Percentiles rank a stretch among this genome's conserved stretches.
Conservation (phyloP, 2,797 vertebrate species). For the Caiman crocodilus region DNA sequence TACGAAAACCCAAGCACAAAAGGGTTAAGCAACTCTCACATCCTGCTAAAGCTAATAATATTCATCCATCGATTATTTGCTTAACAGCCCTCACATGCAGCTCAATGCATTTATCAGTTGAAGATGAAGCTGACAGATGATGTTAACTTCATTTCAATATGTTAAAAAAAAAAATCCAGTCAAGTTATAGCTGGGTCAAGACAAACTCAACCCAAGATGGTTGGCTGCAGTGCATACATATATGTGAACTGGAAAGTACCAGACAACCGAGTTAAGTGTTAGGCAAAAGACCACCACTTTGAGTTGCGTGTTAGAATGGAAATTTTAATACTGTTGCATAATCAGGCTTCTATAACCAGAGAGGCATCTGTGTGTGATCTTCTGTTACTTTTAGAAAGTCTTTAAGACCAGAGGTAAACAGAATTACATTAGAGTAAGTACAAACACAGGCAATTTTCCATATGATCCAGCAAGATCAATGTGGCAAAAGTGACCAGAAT, state of each 20-base stretch:
- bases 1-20: neutral
- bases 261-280: fast-evolving
- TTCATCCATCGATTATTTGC: too few relatives aligned
- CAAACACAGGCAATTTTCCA: neutral
- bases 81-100: neutral
- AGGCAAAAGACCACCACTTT: neutral
- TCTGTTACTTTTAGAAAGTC: neutral
- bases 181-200: neutral
- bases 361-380: fast-evolving
- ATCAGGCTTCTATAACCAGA: neutral
- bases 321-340: neutral
- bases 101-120: too few relatives aligned
- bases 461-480: neutral
- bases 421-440: neutral
- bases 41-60: neutral
- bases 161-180: neutral
- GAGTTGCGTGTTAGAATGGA: neutral
- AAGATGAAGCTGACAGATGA: too few relatives aligned
- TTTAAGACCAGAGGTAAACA: neutral
- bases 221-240: neutral
- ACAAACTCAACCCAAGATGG: neutral
- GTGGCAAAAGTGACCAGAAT: neutral
- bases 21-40: neutral
- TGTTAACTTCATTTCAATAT: neutral
- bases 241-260: fast-evolving